These are phyloP conservation scores for Hyla sarda DNA, from an alignment of 2,113 vertebrate genomes.

Conservation along the genomic window DNA sequence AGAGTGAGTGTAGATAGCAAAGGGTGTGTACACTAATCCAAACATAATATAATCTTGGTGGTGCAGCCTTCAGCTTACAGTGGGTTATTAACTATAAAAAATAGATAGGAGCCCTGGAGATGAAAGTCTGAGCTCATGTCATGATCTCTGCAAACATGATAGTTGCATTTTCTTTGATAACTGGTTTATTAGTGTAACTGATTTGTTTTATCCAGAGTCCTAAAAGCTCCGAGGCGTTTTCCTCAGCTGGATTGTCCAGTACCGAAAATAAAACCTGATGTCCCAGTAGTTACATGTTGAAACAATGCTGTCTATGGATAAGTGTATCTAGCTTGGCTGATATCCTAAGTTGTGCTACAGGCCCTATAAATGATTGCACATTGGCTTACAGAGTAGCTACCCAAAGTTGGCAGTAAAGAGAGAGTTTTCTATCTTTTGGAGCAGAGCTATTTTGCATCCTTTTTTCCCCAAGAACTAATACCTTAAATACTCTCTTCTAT, in stretches of 20 bases:
- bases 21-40: slow-evolving; percentile 62
- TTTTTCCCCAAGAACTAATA: too few species aligned
- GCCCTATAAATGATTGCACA: too few species aligned
- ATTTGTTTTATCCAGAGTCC: background rate
- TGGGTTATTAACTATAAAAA: background rate
- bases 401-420: too few species aligned
- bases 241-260: background rate
- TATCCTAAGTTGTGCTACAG: too few species aligned
- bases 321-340: too few species aligned
- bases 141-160: too few species aligned
- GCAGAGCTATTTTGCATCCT: too few species aligned
- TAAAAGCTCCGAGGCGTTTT: background rate
- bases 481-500: too few species aligned
- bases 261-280: background rate
- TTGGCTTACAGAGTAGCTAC: too few species aligned
- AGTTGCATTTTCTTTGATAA: background rate
- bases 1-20: slow-evolving; percentile 59
- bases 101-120: background rate
- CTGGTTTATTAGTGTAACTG: background rate
- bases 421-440: too few species aligned
- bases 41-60: slow-evolving; percentile 45
- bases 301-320: too few species aligned
- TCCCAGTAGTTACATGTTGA: background rate
- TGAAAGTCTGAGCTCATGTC: background rate
- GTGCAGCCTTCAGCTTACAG: slow-evolving; percentile 55